Base-by-base conservation (phyloP, 2,797 vertebrate species). In the Girardinus metallicus region DNA sequence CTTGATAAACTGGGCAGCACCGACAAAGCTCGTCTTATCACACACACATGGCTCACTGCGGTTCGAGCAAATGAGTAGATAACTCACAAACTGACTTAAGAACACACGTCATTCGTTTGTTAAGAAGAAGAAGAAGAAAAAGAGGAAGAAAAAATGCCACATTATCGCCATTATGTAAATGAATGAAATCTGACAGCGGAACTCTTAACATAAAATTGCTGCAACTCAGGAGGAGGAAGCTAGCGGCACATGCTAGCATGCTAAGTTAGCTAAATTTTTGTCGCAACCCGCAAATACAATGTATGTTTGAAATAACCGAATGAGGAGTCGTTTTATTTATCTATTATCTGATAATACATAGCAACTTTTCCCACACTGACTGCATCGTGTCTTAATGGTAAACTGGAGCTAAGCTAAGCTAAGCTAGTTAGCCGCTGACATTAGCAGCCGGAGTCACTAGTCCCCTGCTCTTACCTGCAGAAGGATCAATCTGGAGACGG, bases 391-490 rank as follows among this genome's bases (percentile, higher is more conserved):
- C 21, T 6, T 18, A 64, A 57, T 0, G 41, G 9, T 3, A 34
- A 41, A 43, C 10, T 49, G 74, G 80, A 64, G 6, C 39, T 41
- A 41, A n/a, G n/a, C 10, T 71, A 53, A 39, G 84, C 82, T 84
- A 87, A 60, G 91, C 87, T 92, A 92, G 81, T 76, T 85, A 80
- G 80, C 82, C 9, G 79, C 86, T 88, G 82, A 29, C n/a, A 62
- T 73, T 90, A 88, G 86, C 91, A 62, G 53, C 4, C 76, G 55
- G 44, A n/a, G 49, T 46, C 49, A 57, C 85, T 75, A 71, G 75
- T 41, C 11, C 81, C 75, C 10, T 9, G 43, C 43, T 16, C 87
- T 92, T 87, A 95, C 94, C 94, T 92, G 91, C 34, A 87, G 75
- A 87, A 76, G 0, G 75, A 87, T 78, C 66, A 78, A 73, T 77